Percentiles rank a stretch among this genome's conserved stretches.
phyloP scores from a whole-genome alignment of 2,113 vertebrate genomes.

The Lagopus leucura region DNA sequence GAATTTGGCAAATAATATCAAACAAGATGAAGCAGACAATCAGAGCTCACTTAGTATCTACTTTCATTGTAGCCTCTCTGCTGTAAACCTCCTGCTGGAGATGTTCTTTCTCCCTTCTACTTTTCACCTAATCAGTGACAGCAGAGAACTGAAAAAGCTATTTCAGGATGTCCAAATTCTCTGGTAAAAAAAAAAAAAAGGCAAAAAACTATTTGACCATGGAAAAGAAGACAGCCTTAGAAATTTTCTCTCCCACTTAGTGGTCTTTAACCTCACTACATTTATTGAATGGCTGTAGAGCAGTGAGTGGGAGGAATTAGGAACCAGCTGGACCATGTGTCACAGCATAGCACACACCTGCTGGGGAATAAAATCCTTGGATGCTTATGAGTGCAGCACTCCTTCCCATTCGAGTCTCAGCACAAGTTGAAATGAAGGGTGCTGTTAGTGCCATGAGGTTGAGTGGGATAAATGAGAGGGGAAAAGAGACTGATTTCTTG shows the following conservation, averaged over 20 bases:
- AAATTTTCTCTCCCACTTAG: neutral
- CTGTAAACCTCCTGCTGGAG: neutral
- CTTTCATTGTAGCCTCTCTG: neutral
- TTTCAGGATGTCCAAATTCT: neutral
- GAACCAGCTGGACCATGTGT: neutral
- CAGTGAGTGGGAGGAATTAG: neutral
- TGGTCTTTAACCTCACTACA: neutral
- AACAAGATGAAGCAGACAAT: neutral
- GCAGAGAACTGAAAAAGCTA: neutral
- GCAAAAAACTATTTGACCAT: neutral
- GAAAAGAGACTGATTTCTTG: neutral
- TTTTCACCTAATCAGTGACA: neutral
- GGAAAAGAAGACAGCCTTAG: neutral
- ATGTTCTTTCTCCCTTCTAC: neutral
- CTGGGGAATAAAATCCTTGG: neutral
- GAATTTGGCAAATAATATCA: neutral
- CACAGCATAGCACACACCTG: neutral
- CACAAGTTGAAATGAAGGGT: neutral
- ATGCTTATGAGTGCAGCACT: neutral
- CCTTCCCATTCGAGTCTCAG: neutral
- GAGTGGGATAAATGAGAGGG: neutral
- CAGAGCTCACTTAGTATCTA: neutral
- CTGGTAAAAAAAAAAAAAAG: neutral
- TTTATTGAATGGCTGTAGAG: neutral
- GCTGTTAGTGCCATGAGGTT: neutral